These are phyloP conservation scores for Todus mexicanus DNA, from an alignment of 2,797 vertebrate species.

Conservation along the genomic window DNA sequence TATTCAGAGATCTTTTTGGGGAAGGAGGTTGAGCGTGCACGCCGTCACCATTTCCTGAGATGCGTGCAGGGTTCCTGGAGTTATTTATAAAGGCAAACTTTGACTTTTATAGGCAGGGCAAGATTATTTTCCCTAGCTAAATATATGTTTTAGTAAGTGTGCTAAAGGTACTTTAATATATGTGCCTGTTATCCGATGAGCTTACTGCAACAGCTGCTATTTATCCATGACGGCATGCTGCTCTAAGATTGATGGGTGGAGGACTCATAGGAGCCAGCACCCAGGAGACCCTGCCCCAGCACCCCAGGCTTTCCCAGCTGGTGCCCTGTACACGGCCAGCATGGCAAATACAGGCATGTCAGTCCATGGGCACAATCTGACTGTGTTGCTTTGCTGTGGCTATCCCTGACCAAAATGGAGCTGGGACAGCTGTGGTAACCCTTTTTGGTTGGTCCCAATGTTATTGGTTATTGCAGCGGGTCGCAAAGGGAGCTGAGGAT, in stretches of 20 bases:
- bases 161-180: conserved; percentile 57
- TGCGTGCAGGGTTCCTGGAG: background rate
- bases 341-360: background rate
- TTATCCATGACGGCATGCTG: conserved; percentile 46
- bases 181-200: conserved; percentile 54
- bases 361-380: background rate
- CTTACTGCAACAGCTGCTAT: conserved; percentile 59
- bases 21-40: background rate
- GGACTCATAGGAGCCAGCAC: conserved; percentile 2
- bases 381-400: background rate
- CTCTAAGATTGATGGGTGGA: conserved; percentile 49
- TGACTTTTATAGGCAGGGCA: conserved; percentile 53
- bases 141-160: conserved; percentile 65
- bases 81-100: conserved; percentile 65
- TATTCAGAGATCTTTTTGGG: conserved; percentile 23
- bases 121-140: conserved; percentile 63
- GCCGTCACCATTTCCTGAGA: background rate
- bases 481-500: background rate
- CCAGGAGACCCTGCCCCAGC: background rate
- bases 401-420: background rate
- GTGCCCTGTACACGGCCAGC: background rate
- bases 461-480: background rate
- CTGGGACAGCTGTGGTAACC: rapidly evolving
- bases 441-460: background rate
- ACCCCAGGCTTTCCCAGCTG: conserved; percentile 4